These are phyloP conservation scores for Scartelaos histophorus DNA, from an alignment of 2,113 vertebrate genomes.

Conservation along the genomic window DNA sequence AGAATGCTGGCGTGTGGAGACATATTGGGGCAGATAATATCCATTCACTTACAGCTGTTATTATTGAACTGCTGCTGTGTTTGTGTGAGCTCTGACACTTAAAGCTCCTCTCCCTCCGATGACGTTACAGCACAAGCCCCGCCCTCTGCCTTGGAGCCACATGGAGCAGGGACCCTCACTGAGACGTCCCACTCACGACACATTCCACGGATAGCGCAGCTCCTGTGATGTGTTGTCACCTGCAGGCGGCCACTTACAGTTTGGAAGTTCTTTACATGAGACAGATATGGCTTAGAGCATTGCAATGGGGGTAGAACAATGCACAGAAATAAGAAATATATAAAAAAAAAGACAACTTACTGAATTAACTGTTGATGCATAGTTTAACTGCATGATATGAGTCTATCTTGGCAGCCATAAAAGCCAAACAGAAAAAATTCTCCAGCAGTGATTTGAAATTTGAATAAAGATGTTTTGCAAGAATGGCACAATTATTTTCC, in stretches of 20 bases:
- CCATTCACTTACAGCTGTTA: constrained; percentile 9
- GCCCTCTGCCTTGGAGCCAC: constrained; percentile 37
- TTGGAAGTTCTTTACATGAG: not conserved
- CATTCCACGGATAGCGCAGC: constrained; percentile 60
- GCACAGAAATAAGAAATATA: not conserved
- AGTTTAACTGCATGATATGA: not conserved
- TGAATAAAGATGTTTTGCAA: not conserved
- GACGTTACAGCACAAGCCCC: constrained; percentile 55
- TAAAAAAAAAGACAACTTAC: no score
- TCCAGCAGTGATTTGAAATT: not conserved
- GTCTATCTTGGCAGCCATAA: not conserved
- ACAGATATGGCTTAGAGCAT: not conserved
- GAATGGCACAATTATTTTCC: not conserved
- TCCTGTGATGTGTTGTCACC: constrained; percentile 5
- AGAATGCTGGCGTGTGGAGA: constrained; percentile 50
- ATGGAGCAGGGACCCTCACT: constrained; percentile 34
- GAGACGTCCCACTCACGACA: constrained; percentile 32
- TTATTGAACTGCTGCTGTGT: constrained; percentile 30
- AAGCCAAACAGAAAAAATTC: not conserved
- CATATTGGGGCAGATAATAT: constrained; percentile 41
- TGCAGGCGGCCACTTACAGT: constrained; percentile 11
- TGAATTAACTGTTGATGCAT: not conserved
- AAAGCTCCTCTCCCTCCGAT: constrained; percentile 26
- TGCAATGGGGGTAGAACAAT: not conserved
- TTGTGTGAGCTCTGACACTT: constrained; percentile 44